Evolutionary conservation across 2,888 invertebrate genomes (phyloP).

Genomic region (Drosophila pseudotalamancana): DNA sequence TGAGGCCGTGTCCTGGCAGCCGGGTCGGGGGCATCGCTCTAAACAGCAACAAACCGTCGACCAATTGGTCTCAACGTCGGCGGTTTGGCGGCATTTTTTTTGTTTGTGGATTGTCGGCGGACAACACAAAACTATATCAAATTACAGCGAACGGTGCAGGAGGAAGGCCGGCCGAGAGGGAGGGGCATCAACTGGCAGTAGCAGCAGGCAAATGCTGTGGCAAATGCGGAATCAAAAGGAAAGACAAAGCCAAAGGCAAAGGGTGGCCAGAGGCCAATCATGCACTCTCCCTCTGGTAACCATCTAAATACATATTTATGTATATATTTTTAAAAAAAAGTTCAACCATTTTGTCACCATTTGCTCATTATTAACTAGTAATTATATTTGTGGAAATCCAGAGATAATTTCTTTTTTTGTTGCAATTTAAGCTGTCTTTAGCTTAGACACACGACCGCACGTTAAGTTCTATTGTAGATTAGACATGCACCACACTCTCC

Average conservation of each 20-base stretch:
- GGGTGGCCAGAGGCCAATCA: conserved; percentile 10
- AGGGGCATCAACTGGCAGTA: not conserved
- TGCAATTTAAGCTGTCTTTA: no score
- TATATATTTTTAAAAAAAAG: no score
- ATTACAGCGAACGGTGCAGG: conserved; percentile 48
- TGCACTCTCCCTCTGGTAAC: not conserved
- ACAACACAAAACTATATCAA: conserved; percentile 73
- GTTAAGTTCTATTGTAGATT: no score
- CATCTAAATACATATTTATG: not conserved
- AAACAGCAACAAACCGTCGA: conserved; percentile 50
- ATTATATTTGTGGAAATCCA: no score
- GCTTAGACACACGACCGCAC: no score
- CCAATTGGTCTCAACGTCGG: conserved; percentile 42
- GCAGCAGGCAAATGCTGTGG: not conserved
- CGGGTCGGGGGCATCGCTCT: not conserved
- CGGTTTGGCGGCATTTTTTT: conserved; percentile 69
- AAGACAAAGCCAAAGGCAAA: not conserved
- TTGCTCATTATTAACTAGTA: no score
- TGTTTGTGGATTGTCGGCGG: conserved; percentile 67
- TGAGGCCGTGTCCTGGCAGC: conserved; percentile 14
- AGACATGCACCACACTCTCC: no score
- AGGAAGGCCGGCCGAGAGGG: no score
- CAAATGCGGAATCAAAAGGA: no score
- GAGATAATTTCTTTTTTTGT: no score
- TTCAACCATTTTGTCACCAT: not conserved